Evolutionary conservation across 2,113 vertebrate genomes (phyloP).

Genomic region (Chaetodon auriga): DNA sequence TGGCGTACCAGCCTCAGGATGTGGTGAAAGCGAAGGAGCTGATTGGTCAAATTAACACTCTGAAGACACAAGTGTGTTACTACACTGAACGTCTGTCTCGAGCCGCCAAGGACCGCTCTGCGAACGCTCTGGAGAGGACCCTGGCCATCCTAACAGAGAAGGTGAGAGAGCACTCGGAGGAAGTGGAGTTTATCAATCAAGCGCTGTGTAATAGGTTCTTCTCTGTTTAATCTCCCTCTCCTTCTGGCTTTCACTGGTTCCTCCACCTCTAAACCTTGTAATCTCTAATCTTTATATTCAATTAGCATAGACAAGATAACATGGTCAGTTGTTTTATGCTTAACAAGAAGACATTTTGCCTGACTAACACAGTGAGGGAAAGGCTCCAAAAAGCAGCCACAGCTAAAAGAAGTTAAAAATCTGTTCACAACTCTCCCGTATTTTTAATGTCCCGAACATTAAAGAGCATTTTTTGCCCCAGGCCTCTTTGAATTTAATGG

Average conservation of each 20-base stretch:
- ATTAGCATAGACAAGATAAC: background rate
- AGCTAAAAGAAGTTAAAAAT: no score
- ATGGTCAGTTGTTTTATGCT: background rate
- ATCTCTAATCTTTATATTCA: background rate
- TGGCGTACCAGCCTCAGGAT: constrained; percentile 94
- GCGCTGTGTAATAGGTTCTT: background rate
- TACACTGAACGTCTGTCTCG: constrained; percentile 96
- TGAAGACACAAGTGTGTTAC: constrained; percentile 99
- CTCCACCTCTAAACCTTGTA: background rate
- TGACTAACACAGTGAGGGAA: background rate
- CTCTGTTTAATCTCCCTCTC: background rate
- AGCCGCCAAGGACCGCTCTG: constrained; percentile 95
- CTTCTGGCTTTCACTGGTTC: background rate
- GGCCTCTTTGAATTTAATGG: background rate
- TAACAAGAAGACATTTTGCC: background rate
- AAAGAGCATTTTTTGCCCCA: background rate
- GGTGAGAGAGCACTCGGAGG: constrained; percentile 79
- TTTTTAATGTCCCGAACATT: constrained; percentile 22
- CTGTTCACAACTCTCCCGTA: background rate
- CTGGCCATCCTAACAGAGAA: constrained; percentile 96
- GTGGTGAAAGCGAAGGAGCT: constrained; percentile 96
- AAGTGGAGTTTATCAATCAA: background rate
- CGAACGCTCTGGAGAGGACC: constrained; percentile 95
- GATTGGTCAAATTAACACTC: constrained; percentile 96
- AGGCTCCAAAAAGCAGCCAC: background rate